A percentile compares a stretch with the other conserved stretches of the same genome.
These are phyloP conservation scores for Agriopis aurantiaria DNA, from an alignment of 2,888 invertebrate species.

Conservation along the genomic window DNA sequence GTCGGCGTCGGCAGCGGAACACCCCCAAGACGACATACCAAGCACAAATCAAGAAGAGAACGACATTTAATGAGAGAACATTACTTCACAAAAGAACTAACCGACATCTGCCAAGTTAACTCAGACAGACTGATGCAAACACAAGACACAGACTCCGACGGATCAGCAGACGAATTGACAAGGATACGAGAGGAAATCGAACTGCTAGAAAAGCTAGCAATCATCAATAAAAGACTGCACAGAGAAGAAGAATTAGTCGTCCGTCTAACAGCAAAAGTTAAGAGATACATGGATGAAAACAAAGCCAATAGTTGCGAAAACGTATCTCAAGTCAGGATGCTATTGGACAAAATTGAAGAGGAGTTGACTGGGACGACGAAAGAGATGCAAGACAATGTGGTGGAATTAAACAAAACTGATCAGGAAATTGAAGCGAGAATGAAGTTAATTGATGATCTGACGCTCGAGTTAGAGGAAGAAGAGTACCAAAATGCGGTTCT, in stretches of 20 bases:
- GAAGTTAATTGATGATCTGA: slow-evolving; percentile 84
- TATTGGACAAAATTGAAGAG: slow-evolving; percentile 83
- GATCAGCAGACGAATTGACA: slow-evolving; percentile 82
- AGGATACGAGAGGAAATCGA: slow-evolving; percentile 89
- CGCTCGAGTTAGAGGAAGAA: slow-evolving; percentile 82
- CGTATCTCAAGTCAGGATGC: slow-evolving; percentile 78
- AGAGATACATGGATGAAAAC: slow-evolving; percentile 85
- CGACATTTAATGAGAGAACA: slow-evolving; percentile 84
- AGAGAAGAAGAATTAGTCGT: slow-evolving; percentile 91
- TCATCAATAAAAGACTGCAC: slow-evolving; percentile 90
- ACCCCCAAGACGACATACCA: slow-evolving; percentile 82
- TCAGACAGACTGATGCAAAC: slow-evolving; percentile 79
- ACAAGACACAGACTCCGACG: slow-evolving; percentile 82
- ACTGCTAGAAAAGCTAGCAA: slow-evolving; percentile 90
- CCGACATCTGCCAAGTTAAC: slow-evolving; percentile 83
- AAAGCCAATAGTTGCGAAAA: slow-evolving; percentile 82
- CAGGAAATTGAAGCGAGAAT: slow-evolving; percentile 84
- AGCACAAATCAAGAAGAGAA: slow-evolving; percentile 84
- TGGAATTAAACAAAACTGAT: slow-evolving; percentile 81
- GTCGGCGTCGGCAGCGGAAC: slow-evolving; percentile 90
- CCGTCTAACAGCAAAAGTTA: slow-evolving; percentile 88
- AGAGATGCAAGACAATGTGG: slow-evolving; percentile 84
- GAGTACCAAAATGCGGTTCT: slow-evolving; percentile 80
- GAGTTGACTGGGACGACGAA: slow-evolving; percentile 80
- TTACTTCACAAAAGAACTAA: slow-evolving; percentile 84